Evolutionary conservation across 1,140 invertebrate genomes (phyloP).

Genomic region (Condylostylus longicornis): DNA sequence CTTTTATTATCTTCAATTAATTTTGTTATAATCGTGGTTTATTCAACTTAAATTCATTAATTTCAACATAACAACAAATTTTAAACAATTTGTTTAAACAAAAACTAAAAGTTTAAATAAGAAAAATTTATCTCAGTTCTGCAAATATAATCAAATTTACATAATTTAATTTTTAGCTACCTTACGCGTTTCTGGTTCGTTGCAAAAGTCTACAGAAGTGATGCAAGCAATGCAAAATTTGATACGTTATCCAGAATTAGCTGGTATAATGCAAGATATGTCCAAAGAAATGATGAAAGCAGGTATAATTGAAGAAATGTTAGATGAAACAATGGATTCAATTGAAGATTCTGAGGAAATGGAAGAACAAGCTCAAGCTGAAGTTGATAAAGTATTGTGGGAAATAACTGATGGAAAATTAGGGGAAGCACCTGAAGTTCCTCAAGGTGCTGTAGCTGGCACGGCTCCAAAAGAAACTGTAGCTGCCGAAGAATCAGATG

Average conservation of each 20-base stretch:
- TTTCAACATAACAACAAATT: background rate
- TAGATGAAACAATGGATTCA: conserved; percentile 91
- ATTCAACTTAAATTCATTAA: too few relatives aligned
- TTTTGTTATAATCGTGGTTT: too few relatives aligned
- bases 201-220: conserved; percentile 82
- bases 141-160: conserved; percentile 1
- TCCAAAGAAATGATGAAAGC: conserved; percentile 99
- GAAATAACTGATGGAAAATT: conserved; percentile 88
- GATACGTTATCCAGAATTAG: conserved; percentile 81
- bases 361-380: conserved; percentile 82
- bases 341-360: conserved; percentile 80
- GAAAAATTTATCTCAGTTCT: background rate
- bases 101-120: background rate
- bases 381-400: conserved; percentile 92
- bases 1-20: too few relatives aligned
- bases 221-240: conserved; percentile 95
- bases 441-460: conserved; percentile 43
- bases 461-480: conserved; percentile 35
- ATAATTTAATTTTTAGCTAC: conserved; percentile 62
- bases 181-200: conserved; percentile 73
- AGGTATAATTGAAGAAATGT: conserved; percentile 98
- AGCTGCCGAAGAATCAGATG: too few relatives aligned
- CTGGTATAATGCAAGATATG: conserved; percentile 90
- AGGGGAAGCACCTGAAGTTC: conserved; percentile 71
- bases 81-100: background rate